Conservation (phyloP, 1,140 invertebrate genomes). For the Pseudomyrmex concolor region DNA sequence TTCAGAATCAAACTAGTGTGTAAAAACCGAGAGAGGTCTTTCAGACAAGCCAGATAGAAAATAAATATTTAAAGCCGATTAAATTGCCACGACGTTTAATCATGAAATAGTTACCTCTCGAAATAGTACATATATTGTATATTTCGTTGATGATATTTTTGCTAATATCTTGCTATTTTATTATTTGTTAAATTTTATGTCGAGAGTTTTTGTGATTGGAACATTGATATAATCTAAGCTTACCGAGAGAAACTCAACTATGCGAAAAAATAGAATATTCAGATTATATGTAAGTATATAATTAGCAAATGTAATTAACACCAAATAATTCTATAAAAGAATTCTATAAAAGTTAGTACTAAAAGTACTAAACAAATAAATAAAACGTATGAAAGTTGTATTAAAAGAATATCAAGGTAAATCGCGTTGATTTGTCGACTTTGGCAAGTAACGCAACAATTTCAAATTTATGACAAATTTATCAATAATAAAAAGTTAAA, state of each 20-base stretch:
- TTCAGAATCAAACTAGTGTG: conserved; percentile 13
- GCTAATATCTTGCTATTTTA: conserved; percentile 22
- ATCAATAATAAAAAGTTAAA: not conserved
- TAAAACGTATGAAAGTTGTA: not conserved
- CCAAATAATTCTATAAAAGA: too few species aligned
- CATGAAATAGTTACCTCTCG: conserved; percentile 31
- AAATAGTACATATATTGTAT: conserved; percentile 11
- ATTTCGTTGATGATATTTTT: conserved; percentile 24
- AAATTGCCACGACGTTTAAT: conserved; percentile 69
- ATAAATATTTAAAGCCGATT: conserved; percentile 60
- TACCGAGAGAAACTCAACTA: conserved; percentile 12
- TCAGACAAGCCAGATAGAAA: conserved; percentile 43
- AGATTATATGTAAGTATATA: not conserved
- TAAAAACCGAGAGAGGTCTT: not conserved
- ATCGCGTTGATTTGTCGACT: not conserved
- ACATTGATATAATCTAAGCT: conserved; percentile 33
- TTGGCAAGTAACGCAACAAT: not conserved
- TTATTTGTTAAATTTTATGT: conserved; percentile 59
- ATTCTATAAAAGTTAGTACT: too few species aligned
- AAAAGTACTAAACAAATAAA: not conserved
- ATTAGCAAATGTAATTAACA: too few species aligned
- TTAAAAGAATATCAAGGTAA: not conserved
- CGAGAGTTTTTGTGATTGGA: conserved; percentile 30
- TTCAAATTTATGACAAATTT: not conserved
- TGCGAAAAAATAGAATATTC: not conserved